Conservation (phyloP, 1,140 invertebrate genomes). For the Chlorops oryzae region DNA sequence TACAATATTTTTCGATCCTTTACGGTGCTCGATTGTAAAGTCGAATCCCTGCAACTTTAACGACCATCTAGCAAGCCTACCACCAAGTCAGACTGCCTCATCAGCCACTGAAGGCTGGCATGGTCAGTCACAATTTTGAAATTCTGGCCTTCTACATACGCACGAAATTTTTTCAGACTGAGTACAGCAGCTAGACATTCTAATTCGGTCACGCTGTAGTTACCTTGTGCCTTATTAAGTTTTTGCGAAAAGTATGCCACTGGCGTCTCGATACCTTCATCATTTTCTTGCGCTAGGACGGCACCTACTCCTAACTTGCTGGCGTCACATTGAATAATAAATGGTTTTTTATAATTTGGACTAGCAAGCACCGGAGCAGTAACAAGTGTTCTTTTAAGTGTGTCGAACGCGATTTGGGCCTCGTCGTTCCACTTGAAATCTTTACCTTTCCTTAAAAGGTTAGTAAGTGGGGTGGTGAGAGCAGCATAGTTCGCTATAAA, state of each 20-base stretch:
- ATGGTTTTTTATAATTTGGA: slow-evolving; percentile 36
- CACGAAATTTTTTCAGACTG: slow-evolving; percentile 33
- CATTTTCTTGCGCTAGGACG: slow-evolving; percentile 32
- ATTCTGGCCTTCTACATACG: slow-evolving; percentile 41
- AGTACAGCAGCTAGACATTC: slow-evolving; percentile 13
- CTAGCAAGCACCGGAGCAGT: slow-evolving; percentile 31
- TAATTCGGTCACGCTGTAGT: slow-evolving; percentile 26
- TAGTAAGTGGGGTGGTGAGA: slow-evolving; percentile 26
- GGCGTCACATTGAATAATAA: too few species aligned
- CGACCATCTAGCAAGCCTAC: slow-evolving; percentile 30
- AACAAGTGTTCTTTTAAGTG: slow-evolving; percentile 26
- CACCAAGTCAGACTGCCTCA: slow-evolving; percentile 43
- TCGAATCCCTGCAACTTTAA: slow-evolving; percentile 28
- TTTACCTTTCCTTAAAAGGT: not conserved
- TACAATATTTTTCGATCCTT: slow-evolving; percentile 26
- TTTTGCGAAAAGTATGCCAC: slow-evolving; percentile 35
- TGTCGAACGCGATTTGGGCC: slow-evolving; percentile 30
- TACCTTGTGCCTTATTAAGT: not conserved
- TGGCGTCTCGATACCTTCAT: slow-evolving; percentile 12
- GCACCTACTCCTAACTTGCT: slow-evolving; percentile 34
- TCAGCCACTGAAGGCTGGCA: slow-evolving; percentile 27
- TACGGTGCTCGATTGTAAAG: slow-evolving; percentile 33
- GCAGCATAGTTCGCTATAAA: slow-evolving; percentile 49
- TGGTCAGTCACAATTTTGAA: slow-evolving; percentile 45
- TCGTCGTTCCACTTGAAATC: slow-evolving; percentile 5